Conservation (phyloP, 2,888 invertebrate genomes). For the Nephrocerus scutellatus region DNA sequence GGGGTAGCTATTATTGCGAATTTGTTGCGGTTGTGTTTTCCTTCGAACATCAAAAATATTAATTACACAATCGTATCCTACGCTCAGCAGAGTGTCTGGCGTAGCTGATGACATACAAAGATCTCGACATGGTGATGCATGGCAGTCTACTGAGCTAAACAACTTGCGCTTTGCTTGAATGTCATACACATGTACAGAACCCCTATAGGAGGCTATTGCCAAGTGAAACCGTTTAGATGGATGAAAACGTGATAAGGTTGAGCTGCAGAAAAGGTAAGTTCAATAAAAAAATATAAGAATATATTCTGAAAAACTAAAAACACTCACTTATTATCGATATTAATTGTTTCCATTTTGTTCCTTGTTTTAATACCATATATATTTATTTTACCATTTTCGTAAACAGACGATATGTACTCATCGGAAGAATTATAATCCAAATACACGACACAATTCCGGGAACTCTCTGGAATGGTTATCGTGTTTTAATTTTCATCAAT, state of each 20-base stretch:
- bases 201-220: constrained; percentile 40
- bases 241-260: constrained; percentile 43
- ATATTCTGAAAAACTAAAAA: background rate
- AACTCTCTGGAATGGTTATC: too few relatives aligned
- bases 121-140: constrained; percentile 43
- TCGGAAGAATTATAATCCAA: constrained; percentile 44
- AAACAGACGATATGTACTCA: constrained; percentile 43
- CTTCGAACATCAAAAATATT: constrained; percentile 44
- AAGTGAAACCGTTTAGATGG: constrained; percentile 42
- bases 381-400: constrained; percentile 40
- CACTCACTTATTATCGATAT: constrained; percentile 37
- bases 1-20: constrained; percentile 35
- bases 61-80: constrained; percentile 44
- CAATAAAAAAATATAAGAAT: background rate
- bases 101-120: constrained; percentile 36
- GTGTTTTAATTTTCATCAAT: too few relatives aligned
- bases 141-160: constrained; percentile 35
- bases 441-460: constrained; percentile 36
- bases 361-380: constrained; percentile 42
- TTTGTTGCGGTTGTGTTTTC: constrained; percentile 31
- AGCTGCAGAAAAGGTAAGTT: constrained; percentile 25
- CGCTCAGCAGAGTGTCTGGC: constrained; percentile 40
- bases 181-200: constrained; percentile 40
- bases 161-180: constrained; percentile 36
- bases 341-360: constrained; percentile 37